phyloP scores from a whole-genome alignment of 2,113 vertebrate species.

The Myotis yumanensis region DNA sequence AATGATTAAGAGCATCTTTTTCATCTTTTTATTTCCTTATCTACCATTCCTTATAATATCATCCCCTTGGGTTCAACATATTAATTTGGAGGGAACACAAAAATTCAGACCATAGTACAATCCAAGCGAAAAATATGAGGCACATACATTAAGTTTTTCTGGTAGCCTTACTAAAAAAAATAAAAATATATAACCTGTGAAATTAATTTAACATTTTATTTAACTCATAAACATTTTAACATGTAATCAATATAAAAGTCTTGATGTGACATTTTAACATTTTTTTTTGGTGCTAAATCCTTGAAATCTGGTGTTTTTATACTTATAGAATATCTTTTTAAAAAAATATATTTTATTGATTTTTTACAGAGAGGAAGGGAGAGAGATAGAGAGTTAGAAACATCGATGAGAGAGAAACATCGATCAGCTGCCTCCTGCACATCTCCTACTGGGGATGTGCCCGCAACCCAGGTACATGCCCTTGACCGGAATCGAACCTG shows the following conservation, averaged over 20 bases:
- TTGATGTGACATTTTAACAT: neutral
- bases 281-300: neutral
- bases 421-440: too few species aligned
- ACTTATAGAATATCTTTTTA: neutral
- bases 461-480: too few species aligned
- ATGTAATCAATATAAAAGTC: neutral
- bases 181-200: neutral
- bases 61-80: neutral
- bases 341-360: too few species aligned
- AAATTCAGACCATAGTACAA: neutral
- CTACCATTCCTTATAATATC: neutral
- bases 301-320: neutral
- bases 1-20: neutral
- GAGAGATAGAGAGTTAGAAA: too few species aligned
- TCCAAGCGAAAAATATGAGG: neutral
- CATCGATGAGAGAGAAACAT: too few species aligned
- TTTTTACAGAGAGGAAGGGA: too few species aligned
- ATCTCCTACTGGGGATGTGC: too few species aligned
- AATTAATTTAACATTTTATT: conserved; percentile 19
- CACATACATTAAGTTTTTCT: neutral
- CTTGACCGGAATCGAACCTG: too few species aligned
- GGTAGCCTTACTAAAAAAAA: neutral
- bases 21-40: neutral
- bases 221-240: neutral
- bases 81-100: neutral